Evolutionary conservation across 2,113 vertebrate genomes (phyloP).

Genomic region (Ploceus nigricollis): DNA sequence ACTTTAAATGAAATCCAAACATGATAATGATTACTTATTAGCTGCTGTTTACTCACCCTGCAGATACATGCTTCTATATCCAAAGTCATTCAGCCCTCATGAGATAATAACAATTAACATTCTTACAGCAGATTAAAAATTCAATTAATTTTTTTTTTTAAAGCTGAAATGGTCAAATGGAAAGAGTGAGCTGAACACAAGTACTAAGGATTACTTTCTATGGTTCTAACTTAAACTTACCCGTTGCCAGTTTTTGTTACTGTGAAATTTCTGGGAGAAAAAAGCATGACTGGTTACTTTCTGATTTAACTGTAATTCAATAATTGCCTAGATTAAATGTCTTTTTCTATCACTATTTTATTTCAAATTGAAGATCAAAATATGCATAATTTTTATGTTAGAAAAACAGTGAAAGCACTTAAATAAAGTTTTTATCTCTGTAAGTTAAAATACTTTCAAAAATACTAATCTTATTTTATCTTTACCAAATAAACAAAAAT

Average conservation of each 20-base stretch:
- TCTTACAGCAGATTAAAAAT: not conserved
- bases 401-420: not conserved
- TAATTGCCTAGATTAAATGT: not conserved
- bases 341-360: not conserved
- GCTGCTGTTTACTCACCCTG: constrained; percentile 41
- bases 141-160: not conserved
- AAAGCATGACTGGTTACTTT: not conserved
- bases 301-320: not conserved
- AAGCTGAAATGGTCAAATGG: not conserved
- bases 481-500: not conserved
- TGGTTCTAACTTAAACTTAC: not conserved
- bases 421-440: not conserved
- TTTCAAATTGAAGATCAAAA: not conserved
- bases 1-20: constrained; percentile 38
- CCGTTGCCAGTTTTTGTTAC: not conserved
- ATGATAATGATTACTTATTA: constrained; percentile 30
- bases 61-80: constrained; percentile 49
- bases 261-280: not conserved
- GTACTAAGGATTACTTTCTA: not conserved
- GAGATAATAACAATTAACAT: constrained; percentile 43
- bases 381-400: not conserved
- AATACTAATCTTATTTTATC: not conserved
- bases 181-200: not conserved
- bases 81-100: constrained; percentile 36
- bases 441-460: not conserved